Percentiles rank a stretch among this genome's conserved stretches.
Conservation (phyloP, 2,797 vertebrate species). For the Gallinago solitaria region DNA sequence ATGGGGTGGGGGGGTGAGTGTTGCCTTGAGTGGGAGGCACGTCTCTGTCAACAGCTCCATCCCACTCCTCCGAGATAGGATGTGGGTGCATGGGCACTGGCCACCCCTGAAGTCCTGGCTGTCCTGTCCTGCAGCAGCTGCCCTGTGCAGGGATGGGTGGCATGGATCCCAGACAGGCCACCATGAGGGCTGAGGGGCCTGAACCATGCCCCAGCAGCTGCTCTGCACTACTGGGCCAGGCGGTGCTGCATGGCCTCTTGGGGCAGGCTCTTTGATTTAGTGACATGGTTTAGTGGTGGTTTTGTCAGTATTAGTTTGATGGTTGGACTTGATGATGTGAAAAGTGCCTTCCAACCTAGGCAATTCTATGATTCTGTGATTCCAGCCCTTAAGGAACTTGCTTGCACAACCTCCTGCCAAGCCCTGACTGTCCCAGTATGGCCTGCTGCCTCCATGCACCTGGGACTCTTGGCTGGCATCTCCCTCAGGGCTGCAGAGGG, state of each 20-base stretch:
- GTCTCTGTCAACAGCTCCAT: fast-evolving
- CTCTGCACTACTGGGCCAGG: fast-evolving
- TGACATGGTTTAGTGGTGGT: too few species aligned
- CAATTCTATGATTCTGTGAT: too few species aligned
- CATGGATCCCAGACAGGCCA: fast-evolving
- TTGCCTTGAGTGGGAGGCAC: not conserved
- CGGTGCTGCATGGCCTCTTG: not conserved
- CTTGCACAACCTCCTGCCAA: not conserved
- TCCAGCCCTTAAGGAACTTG: fast-evolving
- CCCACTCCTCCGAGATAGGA: not conserved
- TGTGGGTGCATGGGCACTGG: fast-evolving
- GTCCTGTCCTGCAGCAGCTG: not conserved
- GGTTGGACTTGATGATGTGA: too few species aligned
- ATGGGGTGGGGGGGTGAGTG: fast-evolving
- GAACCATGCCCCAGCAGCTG: not conserved
- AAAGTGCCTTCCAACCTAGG: too few species aligned
- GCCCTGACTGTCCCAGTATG: fast-evolving
- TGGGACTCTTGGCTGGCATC: fast-evolving
- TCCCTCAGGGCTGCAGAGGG: not conserved
- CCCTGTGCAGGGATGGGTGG: not conserved
- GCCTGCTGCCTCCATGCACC: not conserved
- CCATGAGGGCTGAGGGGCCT: fast-evolving
- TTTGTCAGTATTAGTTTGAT: too few species aligned
- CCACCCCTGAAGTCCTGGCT: not conserved
- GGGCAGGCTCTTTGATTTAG: not conserved